Conservation (phyloP, 2,113 vertebrate genomes). For the Oostethus manadensis region DNA sequence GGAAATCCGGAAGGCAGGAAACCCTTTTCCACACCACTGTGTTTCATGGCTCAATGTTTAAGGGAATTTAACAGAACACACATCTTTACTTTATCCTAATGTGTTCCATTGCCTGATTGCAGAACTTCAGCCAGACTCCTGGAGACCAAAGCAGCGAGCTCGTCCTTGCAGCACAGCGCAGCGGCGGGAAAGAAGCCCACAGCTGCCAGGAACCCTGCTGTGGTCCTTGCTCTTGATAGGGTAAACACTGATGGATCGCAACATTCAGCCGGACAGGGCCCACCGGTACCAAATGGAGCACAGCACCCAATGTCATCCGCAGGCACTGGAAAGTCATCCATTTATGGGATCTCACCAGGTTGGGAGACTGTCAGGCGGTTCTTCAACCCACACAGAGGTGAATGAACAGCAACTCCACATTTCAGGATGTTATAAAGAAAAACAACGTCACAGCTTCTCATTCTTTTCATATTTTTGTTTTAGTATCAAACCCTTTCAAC, state of each 20-base stretch:
- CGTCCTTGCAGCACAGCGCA: constrained; percentile 41
- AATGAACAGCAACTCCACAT: constrained; percentile 24
- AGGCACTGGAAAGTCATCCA: constrained; percentile 37
- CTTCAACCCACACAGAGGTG: constrained; percentile 68
- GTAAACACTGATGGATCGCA: constrained; percentile 56
- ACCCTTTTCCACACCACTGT: no score
- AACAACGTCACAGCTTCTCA: neutral
- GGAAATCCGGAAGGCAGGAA: no score
- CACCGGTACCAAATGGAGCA: constrained; percentile 52
- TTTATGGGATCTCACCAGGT: constrained; percentile 57
- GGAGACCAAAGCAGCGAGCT: constrained; percentile 61
- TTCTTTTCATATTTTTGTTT: neutral
- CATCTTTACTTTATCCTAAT: neutral
- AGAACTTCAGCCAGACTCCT: constrained; percentile 75
- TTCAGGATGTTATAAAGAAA: neutral
- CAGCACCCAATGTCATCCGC: constrained; percentile 56
- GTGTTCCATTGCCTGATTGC: constrained; percentile 29
- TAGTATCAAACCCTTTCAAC: constrained; percentile 67
- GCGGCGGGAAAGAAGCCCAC: constrained; percentile 57
- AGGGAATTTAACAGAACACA: constrained; percentile 1
- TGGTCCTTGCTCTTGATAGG: constrained; percentile 65
- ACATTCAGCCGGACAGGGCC: constrained; percentile 51
- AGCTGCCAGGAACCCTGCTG: constrained; percentile 58
- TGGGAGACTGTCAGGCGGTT: constrained; percentile 69
- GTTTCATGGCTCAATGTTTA: constrained; percentile 1